phyloP scores from a whole-genome alignment of 2,113 vertebrate genomes.

The Poecile atricapillus region DNA sequence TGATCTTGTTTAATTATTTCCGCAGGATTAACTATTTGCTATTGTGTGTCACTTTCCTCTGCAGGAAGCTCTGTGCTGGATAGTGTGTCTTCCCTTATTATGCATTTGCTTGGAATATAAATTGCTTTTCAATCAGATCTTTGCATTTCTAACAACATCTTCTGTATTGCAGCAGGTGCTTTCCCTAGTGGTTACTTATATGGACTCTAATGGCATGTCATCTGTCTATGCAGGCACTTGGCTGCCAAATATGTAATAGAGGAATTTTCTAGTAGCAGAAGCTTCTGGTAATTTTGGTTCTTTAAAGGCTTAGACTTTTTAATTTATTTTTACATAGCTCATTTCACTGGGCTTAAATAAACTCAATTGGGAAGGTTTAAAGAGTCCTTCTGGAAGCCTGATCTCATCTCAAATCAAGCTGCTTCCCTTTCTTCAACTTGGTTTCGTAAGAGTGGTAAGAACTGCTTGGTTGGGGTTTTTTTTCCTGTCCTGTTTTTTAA shows the following conservation, averaged over 20 bases:
- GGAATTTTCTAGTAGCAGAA: slow-evolving; percentile 52
- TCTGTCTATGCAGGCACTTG: slow-evolving; percentile 51
- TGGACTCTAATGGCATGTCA: slow-evolving; percentile 60
- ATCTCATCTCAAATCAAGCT: background rate
- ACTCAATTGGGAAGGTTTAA: background rate
- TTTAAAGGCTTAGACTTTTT: slow-evolving; percentile 16
- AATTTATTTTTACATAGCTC: slow-evolving; percentile 21
- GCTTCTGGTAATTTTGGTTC: slow-evolving; percentile 45
- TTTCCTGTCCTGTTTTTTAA: background rate
- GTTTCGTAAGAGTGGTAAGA: background rate
- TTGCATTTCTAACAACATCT: slow-evolving; percentile 63
- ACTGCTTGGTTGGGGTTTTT: background rate
- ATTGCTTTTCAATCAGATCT: slow-evolving; percentile 65
- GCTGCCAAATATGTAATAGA: slow-evolving; percentile 59
- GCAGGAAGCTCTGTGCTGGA: background rate
- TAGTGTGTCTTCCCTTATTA: slow-evolving; percentile 44
- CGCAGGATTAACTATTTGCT: slow-evolving; percentile 36
- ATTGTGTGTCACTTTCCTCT: slow-evolving; percentile 21
- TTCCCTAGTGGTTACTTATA: slow-evolving; percentile 61
- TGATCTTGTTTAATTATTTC: slow-evolving; percentile 49
- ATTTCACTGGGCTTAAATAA: slow-evolving; percentile 34
- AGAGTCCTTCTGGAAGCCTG: slow-evolving; percentile 1
- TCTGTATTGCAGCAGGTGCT: slow-evolving; percentile 63
- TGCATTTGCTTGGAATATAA: slow-evolving; percentile 56
- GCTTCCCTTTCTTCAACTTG: background rate